A percentile compares a stretch with the other conserved stretches of the same genome.
Conservation (phyloP, 2,113 vertebrate genomes). For the Oreochromis spilurus region DNA sequence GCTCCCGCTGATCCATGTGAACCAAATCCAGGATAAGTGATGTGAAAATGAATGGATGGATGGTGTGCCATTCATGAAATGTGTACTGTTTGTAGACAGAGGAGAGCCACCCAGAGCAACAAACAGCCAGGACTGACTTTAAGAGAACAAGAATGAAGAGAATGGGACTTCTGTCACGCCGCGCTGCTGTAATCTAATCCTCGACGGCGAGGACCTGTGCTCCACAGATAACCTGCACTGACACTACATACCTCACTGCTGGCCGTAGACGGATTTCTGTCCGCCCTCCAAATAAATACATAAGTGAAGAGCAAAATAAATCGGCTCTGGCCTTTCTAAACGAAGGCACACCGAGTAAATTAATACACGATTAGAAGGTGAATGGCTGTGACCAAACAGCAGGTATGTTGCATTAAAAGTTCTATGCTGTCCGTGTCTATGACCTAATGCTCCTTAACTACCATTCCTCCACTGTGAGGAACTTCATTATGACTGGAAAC, state of each 20-base stretch:
- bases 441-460: constrained; percentile 61
- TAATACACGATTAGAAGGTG: constrained; percentile 20
- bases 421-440: constrained; percentile 26
- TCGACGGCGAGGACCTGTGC: background rate
- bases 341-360: constrained; percentile 6
- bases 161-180: constrained; percentile 29
- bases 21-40: background rate
- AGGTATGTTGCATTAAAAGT: constrained; percentile 42
- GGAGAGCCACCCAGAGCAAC: background rate
- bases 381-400: constrained; percentile 24
- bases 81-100: background rate
- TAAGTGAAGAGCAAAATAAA: background rate
- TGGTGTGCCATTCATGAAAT: background rate
- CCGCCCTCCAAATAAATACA: background rate
- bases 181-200: constrained; percentile 29
- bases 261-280: background rate
- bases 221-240: background rate
- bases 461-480: constrained; percentile 61
- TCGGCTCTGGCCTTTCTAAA: background rate
- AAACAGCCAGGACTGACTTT: constrained; percentile 16
- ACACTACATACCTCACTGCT: background rate
- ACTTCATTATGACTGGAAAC: constrained; percentile 75
- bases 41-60: background rate
- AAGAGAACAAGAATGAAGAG: constrained; percentile 26
- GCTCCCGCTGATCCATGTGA: background rate